phyloP scores from a whole-genome alignment of 1,140 invertebrate genomes.

The Drosophila dunni region DNA sequence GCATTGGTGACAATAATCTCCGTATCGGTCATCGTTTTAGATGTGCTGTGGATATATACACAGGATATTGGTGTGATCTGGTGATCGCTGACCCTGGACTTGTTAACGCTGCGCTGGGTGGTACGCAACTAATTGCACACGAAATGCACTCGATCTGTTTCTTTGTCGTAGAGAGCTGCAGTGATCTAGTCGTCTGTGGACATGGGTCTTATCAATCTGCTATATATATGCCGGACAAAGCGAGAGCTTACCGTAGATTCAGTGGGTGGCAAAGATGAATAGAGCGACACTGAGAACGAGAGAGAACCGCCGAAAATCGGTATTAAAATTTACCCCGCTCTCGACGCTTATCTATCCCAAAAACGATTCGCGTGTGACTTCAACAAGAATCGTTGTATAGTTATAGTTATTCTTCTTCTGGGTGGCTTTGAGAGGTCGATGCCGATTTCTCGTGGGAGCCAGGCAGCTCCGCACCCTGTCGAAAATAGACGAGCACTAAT shows the following conservation, averaged over 20 bases:
- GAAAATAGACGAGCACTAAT: slow-evolving; percentile 78
- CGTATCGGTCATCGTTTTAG: slow-evolving; percentile 65
- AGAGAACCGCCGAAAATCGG: not conserved
- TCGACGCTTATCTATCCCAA: slow-evolving; percentile 32
- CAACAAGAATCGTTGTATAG: slow-evolving; percentile 12
- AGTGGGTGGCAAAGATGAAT: not conserved
- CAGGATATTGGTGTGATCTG: slow-evolving; percentile 22
- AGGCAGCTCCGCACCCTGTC: slow-evolving; percentile 73
- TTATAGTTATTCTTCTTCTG: slow-evolving; percentile 17
- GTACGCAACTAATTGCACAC: slow-evolving; percentile 44
- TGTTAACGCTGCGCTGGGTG: slow-evolving; percentile 35
- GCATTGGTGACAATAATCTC: slow-evolving; percentile 82
- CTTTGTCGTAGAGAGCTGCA: slow-evolving; percentile 36
- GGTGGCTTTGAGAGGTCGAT: slow-evolving; percentile 26
- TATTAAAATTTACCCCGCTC: not conserved
- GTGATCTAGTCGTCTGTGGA: slow-evolving; percentile 36
- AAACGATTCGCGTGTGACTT: slow-evolving; percentile 46
- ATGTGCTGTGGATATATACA: not conserved
- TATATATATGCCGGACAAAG: slow-evolving; percentile 40
- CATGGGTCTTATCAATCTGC: slow-evolving; percentile 36
- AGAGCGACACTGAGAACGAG: not conserved
- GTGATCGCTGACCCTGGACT: slow-evolving; percentile 23
- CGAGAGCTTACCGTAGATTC: slow-evolving; percentile 36
- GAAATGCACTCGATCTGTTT: slow-evolving; percentile 37
- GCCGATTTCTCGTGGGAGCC: slow-evolving; percentile 60